Conservation (phyloP, 2,888 invertebrate species). For the Phymatocera aterrima region DNA sequence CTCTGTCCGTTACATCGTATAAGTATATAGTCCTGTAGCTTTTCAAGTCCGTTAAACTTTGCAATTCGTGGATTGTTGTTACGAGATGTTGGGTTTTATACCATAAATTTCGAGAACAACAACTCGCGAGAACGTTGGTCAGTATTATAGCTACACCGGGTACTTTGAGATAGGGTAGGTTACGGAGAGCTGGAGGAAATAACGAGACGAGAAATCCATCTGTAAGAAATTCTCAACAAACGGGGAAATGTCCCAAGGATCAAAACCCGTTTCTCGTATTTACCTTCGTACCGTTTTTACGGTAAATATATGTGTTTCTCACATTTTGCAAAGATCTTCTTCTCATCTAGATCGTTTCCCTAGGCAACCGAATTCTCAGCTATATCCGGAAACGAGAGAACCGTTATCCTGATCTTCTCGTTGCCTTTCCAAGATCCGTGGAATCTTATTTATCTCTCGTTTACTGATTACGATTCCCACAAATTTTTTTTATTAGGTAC, state of each 20-base stretch:
- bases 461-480: not conserved
- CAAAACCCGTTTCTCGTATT: constrained; percentile 22
- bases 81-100: too few relatives aligned
- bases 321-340: too few relatives aligned
- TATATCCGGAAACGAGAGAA: too few relatives aligned
- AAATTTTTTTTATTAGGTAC: not conserved
- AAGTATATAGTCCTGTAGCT: not conserved
- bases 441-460: not conserved
- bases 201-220: not conserved
- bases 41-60: not conserved
- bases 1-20: too few relatives aligned
- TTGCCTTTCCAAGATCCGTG: not conserved
- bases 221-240: not conserved
- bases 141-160: too few relatives aligned
- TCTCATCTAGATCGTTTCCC: too few relatives aligned
- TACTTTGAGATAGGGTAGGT: not conserved
- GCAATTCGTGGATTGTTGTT: constrained; percentile 1
- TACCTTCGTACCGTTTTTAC: constrained; percentile 13
- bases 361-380: too few relatives aligned
- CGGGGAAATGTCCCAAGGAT: not conserved
- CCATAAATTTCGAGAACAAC: not conserved
- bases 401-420: not conserved
- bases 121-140: not conserved
- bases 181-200: too few relatives aligned
- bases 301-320: too few relatives aligned